Evolutionary conservation across 2,113 vertebrate genomes (phyloP).

Genomic region (Accipiter virgatus): DNA sequence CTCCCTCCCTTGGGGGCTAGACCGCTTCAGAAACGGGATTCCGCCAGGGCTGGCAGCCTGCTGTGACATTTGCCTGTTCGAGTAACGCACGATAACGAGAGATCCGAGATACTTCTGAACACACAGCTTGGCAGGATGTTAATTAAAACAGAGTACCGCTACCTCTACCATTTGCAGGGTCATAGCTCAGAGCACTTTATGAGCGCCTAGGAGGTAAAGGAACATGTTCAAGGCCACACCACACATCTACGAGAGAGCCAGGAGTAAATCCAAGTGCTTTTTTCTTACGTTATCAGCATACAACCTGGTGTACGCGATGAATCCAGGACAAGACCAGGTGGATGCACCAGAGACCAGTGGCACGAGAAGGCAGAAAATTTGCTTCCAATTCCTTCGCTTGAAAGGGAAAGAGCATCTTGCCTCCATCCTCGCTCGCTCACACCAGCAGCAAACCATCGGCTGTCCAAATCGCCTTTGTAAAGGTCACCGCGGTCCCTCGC

Average conservation of each 20-base stretch:
- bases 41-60: not conserved
- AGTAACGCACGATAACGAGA: not conserved
- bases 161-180: not conserved
- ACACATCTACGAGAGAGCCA: not conserved
- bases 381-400: not conserved
- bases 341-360: not conserved
- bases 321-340: not conserved
- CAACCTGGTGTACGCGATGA: not conserved
- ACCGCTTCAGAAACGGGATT: not conserved
- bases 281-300: not conserved
- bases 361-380: not conserved
- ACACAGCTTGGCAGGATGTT: not conserved
- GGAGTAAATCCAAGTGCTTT: not conserved
- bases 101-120: not conserved
- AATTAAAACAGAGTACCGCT: not conserved
- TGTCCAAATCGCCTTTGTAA: not conserved
- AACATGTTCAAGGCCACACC: not conserved
- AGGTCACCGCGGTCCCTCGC: accelerated
- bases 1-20: not conserved
- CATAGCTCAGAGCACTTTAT: not conserved
- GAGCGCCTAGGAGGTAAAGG: not conserved
- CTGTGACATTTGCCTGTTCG: not conserved
- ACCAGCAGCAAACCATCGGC: not conserved
- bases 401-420: not conserved
- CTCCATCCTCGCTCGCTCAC: not conserved